phyloP scores from a whole-genome alignment of 2,888 invertebrate genomes.

The Tuta absoluta region DNA sequence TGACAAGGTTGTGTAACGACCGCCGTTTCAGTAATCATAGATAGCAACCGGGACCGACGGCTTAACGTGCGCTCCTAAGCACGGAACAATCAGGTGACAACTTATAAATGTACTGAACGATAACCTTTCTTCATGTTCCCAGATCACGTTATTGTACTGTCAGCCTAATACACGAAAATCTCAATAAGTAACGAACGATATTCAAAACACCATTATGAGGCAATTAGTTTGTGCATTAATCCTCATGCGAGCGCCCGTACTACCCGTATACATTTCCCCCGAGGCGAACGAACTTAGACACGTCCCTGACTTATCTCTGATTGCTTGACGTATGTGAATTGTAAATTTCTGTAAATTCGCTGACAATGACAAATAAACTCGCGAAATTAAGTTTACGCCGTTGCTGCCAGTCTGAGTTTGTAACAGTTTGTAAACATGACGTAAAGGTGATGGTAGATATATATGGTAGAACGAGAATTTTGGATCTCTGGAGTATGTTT shows the following conservation, averaged over 20 bases:
- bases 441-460: background rate
- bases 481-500: too few relatives aligned
- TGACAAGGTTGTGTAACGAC: too few relatives aligned
- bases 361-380: slow-evolving; percentile 38
- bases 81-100: too few relatives aligned
- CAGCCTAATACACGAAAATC: too few relatives aligned
- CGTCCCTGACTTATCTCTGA: slow-evolving; percentile 32
- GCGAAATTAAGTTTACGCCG: slow-evolving; percentile 35
- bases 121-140: too few relatives aligned
- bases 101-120: too few relatives aligned
- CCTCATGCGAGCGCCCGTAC: background rate
- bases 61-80: too few relatives aligned
- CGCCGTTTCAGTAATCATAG: too few relatives aligned
- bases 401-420: slow-evolving; percentile 23
- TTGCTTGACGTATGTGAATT: slow-evolving; percentile 35
- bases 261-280: slow-evolving; percentile 5
- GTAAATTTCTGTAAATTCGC: slow-evolving; percentile 42
- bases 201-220: background rate
- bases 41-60: too few relatives aligned
- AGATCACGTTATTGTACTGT: too few relatives aligned
- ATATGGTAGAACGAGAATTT: background rate
- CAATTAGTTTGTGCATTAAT: background rate
- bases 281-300: slow-evolving; percentile 25
- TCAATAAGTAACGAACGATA: background rate
- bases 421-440: slow-evolving; percentile 24